phyloP scores from a whole-genome alignment of 2,797 vertebrate species.

The Eulemur rubriventer region DNA sequence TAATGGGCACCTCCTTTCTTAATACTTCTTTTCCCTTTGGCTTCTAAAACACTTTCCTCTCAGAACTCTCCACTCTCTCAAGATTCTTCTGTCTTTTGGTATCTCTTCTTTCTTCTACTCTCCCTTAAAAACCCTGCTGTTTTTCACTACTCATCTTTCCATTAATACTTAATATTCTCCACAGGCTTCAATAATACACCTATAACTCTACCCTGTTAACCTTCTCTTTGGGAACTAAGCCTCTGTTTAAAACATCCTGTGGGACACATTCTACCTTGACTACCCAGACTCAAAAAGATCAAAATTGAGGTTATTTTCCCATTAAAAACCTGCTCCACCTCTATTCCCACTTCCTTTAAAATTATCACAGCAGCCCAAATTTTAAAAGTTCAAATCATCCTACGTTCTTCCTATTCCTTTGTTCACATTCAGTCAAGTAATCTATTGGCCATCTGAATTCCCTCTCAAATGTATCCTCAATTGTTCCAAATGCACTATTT shows the following conservation, averaged over 20 bases:
- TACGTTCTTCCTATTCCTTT: background rate
- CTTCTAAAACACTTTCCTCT: background rate
- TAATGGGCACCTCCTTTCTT: background rate
- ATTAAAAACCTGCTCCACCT: background rate
- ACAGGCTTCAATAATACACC: background rate
- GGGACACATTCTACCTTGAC: background rate
- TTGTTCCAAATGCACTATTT: background rate
- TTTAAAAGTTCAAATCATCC: background rate
- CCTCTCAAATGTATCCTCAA: background rate
- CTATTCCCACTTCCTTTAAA: background rate
- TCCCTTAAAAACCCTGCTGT: background rate
- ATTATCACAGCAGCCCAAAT: background rate
- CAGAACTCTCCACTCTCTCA: background rate
- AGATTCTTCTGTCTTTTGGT: background rate
- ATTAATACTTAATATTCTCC: background rate
- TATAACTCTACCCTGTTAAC: background rate
- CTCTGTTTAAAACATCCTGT: background rate
- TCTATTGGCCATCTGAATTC: background rate
- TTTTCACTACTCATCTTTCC: slow-evolving; percentile 6
- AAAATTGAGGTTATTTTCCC: background rate
- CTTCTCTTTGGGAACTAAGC: background rate
- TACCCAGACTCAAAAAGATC: background rate
- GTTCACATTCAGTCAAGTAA: background rate
- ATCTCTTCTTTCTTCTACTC: background rate
- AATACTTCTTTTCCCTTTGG: background rate